phyloP scores from a whole-genome alignment of 2,797 vertebrate genomes.

The Falco berigora region DNA sequence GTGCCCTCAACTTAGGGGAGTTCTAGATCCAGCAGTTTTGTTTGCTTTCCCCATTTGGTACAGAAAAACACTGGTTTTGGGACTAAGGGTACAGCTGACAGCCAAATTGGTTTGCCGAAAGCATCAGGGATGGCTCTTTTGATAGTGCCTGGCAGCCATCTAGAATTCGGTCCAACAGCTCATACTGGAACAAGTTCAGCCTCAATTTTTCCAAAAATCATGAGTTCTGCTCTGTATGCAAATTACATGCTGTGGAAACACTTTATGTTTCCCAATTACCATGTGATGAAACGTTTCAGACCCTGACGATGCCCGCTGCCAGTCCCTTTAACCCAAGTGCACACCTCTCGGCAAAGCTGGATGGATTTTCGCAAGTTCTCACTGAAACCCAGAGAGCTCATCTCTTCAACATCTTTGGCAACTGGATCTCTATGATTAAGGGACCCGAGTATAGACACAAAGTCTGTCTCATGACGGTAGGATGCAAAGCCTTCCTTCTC shows the following conservation, averaged over 20 bases:
- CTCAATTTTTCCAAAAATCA: background rate
- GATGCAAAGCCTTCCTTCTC: background rate
- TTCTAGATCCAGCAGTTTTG: background rate
- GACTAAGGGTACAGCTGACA: background rate
- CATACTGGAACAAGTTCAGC: background rate
- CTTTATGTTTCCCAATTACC: background rate
- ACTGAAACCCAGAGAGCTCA: background rate
- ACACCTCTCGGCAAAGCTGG: background rate
- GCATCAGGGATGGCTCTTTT: background rate
- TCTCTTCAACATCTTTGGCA: background rate
- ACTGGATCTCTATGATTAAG: background rate
- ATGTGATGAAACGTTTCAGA: background rate
- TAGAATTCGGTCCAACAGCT: background rate
- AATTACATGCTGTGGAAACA: background rate
- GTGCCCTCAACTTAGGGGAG: no score
- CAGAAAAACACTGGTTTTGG: background rate
- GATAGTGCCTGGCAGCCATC: background rate
- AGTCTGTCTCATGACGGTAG: background rate
- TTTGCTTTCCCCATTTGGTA: background rate
- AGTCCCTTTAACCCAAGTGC: background rate
- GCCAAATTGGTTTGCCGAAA: background rate
- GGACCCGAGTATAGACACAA: rapidly evolving
- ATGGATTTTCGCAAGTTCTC: background rate
- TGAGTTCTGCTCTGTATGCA: background rate
- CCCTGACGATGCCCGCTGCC: background rate